These are phyloP conservation scores for Drosophila putrida DNA, from an alignment of 2,888 invertebrate genomes.

Conservation along the genomic window DNA sequence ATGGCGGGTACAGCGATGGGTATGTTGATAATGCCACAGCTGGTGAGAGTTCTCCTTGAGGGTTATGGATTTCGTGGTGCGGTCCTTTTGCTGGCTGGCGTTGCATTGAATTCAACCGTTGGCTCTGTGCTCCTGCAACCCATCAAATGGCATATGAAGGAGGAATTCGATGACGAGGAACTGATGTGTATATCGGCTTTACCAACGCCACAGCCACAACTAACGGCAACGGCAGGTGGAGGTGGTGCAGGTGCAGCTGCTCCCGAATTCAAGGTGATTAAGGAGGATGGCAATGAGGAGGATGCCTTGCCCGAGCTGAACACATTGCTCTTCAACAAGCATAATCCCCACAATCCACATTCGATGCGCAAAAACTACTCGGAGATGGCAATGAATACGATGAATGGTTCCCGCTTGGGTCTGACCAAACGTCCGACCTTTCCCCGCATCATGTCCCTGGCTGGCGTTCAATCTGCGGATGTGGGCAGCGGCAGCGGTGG, in stretches of 20 bases:
- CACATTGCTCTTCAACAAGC: conserved; percentile 83
- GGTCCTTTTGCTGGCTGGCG: conserved; percentile 89
- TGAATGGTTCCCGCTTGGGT: conserved; percentile 81
- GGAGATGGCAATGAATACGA: conserved; percentile 84
- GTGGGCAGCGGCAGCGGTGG: conserved; percentile 73
- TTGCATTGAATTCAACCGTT: conserved; percentile 89
- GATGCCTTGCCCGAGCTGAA: conserved; percentile 85
- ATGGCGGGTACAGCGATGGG: conserved; percentile 93
- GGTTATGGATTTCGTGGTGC: conserved; percentile 89
- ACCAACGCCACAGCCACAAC: conserved; percentile 70
- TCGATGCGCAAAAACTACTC: conserved; percentile 85
- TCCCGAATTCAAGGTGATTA: conserved; percentile 89
- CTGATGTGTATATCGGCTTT: conserved; percentile 78
- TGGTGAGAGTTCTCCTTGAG: conserved; percentile 88
- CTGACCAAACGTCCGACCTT: conserved; percentile 85
- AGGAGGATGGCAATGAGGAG: conserved; percentile 88
- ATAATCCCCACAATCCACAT: conserved; percentile 64
- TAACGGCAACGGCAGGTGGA: conserved; percentile 17
- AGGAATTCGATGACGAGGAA: conserved; percentile 84
- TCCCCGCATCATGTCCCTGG: conserved; percentile 85
- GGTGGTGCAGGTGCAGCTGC: conserved; percentile 46
- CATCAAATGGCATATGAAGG: conserved; percentile 89
- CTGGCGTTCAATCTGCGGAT: conserved; percentile 81
- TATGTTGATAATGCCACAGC: conserved; percentile 92
- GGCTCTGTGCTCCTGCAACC: conserved; percentile 90